A percentile compares a stretch with the other conserved stretches of the same genome.
Conservation (phyloP, 1,140 invertebrate genomes). For the Telenomus remus region DNA sequence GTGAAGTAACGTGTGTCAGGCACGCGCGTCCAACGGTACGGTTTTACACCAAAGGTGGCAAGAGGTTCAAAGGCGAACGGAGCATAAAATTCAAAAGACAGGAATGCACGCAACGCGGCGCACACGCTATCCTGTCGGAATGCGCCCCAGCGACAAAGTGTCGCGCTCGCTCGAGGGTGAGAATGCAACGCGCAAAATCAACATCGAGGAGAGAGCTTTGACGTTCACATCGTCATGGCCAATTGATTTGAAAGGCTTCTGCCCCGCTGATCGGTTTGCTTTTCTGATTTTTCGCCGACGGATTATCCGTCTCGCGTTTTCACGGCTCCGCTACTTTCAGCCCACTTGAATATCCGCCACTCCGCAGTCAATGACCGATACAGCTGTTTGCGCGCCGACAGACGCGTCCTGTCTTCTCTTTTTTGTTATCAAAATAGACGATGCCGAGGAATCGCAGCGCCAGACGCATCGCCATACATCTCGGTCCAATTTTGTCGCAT, state of each 20-base stretch:
- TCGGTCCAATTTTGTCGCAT: too few relatives aligned
- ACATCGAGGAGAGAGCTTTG: too few relatives aligned
- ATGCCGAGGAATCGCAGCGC: too few relatives aligned
- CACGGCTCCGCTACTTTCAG: constrained; percentile 22
- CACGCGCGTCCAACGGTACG: constrained; percentile 18
- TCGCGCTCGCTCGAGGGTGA: constrained; percentile 16
- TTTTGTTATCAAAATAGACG: constrained; percentile 47
- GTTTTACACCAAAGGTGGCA: constrained; percentile 14
- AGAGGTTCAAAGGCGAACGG: constrained; percentile 8
- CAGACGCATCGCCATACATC: too few relatives aligned
- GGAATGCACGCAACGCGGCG: constrained; percentile 28
- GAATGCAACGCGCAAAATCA: neutral
- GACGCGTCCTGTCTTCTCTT: constrained; percentile 34
- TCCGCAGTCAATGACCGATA: constrained; percentile 48
- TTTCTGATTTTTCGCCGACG: neutral
- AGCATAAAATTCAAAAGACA: constrained; percentile 36
- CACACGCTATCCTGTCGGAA: constrained; percentile 22
- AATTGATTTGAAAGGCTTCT: neutral
- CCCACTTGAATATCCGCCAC: constrained; percentile 36
- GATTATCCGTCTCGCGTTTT: constrained; percentile 10
- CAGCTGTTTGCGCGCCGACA: constrained; percentile 27
- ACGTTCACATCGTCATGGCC: neutral
- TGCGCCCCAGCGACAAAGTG: constrained; percentile 5
- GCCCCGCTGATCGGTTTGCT: neutral
- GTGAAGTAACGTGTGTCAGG: constrained; percentile 9